Evolutionary conservation across 2,888 invertebrate species (phyloP), one percentile per base, ranked within the genome.

Genomic region (Calephelis perditalis): DNA sequence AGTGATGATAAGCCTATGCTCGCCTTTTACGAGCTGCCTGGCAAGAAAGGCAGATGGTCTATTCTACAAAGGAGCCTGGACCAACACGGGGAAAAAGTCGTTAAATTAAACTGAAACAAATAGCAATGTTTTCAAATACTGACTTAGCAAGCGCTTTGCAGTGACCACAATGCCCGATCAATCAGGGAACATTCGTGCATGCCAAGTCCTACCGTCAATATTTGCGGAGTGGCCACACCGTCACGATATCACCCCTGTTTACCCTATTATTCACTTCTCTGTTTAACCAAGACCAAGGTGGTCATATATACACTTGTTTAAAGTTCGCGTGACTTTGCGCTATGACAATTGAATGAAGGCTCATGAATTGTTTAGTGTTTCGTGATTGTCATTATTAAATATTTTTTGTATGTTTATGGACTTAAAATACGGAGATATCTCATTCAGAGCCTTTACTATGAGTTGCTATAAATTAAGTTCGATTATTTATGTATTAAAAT

Each of bases 221-320:
- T 90, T 90, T 79, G 78, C 81, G 71, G 62, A 73, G 72, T 68
- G 75, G 70, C 72, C 74, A 72, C 71, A 71, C 75, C 72, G 80
- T 78, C 87, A 85, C 84, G 81, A 80, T 81, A 82, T 79, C 71
- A 67, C 69, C 70, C 68, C 64, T 86, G 82, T 89, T 87, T 87
- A 75, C 81, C 75, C 77, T 82, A 81, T 86, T 86, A 86, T 87
- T 87, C 86, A 87, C 78, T 65, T 74, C 75, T 65, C 62, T 88
- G 84, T 88, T 88, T 88, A 82, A 66, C 73, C 75, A 75, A 68
- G 68, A 67, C 68, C 65, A 66, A 67, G 68, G 67, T 62, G 64
- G 67, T 63, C 69, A 64, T 63, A 70, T 71, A 67, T 68, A 67
- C 71, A 70, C 64, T 65, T 73, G 72, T 71, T 70, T 74, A 75